These are phyloP conservation scores for Psittacula derbiana DNA, from an alignment of 2,797 vertebrate species.

Conservation along the genomic window DNA sequence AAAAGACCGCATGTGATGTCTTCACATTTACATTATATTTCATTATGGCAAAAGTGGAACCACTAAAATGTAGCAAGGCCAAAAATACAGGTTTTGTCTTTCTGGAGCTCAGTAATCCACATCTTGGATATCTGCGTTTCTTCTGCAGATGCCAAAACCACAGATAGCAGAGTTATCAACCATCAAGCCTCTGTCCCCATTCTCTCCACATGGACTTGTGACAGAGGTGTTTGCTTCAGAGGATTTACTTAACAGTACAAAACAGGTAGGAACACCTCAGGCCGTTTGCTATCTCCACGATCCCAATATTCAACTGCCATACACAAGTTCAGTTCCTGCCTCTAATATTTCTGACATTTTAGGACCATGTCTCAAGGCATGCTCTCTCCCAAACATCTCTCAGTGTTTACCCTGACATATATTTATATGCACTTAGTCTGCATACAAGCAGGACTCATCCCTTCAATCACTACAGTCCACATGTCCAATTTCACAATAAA, in stretches of 20 bases:
- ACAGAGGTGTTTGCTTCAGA: neutral
- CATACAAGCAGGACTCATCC: neutral
- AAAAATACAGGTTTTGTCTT: neutral
- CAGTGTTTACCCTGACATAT: neutral
- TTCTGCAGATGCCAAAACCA: neutral
- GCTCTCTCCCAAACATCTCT: neutral
- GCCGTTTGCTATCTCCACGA: neutral
- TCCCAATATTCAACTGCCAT: neutral
- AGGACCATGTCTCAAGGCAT: neutral
- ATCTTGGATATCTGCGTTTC: neutral
- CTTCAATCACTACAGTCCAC: neutral
- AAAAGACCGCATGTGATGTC: neutral
- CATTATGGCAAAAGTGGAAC: neutral
- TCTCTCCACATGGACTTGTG: fast-evolving
- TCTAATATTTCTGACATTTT: neutral
- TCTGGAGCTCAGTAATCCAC: neutral
- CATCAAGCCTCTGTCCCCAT: fast-evolving
- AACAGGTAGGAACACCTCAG: neutral
- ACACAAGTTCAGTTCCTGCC: neutral
- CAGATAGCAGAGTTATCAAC: neutral
- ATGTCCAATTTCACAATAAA: neutral
- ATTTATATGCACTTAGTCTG: neutral
- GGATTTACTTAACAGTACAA: neutral
- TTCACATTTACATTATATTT: neutral
- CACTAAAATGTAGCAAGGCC: neutral